Evolutionary conservation across 2,888 invertebrate genomes (phyloP).

Genomic region (Cetonia aurata): DNA sequence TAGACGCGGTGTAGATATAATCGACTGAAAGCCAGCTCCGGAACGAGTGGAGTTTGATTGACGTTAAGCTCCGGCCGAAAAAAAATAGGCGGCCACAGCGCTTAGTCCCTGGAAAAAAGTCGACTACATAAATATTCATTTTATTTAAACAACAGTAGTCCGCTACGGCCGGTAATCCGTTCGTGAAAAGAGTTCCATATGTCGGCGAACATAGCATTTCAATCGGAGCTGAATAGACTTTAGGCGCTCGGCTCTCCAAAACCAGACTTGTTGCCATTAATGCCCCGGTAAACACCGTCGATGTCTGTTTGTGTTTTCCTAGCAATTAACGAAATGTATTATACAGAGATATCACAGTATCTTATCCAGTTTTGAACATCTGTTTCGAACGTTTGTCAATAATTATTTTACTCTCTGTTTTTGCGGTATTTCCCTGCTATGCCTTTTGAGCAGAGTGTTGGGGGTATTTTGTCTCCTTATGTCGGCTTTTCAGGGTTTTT

Average conservation of each 20-base stretch:
- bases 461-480: conserved; percentile 18
- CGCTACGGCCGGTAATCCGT: conserved; percentile 35
- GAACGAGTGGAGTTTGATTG: conserved; percentile 47
- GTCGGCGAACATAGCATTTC: conserved; percentile 57
- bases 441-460: no score
- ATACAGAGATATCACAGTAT: conserved; percentile 59
- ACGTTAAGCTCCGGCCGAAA: conserved; percentile 52
- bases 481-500: not conserved
- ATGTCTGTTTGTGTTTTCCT: conserved; percentile 58
- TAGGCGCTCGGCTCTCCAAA: conserved; percentile 49
- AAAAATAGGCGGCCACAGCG: conserved; percentile 50
- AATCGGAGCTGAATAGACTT: conserved; percentile 55
- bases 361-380: conserved; percentile 62
- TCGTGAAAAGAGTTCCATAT: conserved; percentile 57
- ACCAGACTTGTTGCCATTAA: conserved; percentile 58
- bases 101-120: conserved; percentile 8
- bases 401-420: conserved; percentile 46
- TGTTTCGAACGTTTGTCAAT: conserved; percentile 54
- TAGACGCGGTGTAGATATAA: no score
- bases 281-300: conserved; percentile 55
- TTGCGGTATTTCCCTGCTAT: not conserved
- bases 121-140: conserved; percentile 59
- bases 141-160: conserved; percentile 57
- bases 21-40: conserved; percentile 32
- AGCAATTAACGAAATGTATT: conserved; percentile 61